A percentile compares a stretch with the other conserved stretches of the same genome.
Conservation (phyloP, 2,113 vertebrate species). For the Nestor notabilis region DNA sequence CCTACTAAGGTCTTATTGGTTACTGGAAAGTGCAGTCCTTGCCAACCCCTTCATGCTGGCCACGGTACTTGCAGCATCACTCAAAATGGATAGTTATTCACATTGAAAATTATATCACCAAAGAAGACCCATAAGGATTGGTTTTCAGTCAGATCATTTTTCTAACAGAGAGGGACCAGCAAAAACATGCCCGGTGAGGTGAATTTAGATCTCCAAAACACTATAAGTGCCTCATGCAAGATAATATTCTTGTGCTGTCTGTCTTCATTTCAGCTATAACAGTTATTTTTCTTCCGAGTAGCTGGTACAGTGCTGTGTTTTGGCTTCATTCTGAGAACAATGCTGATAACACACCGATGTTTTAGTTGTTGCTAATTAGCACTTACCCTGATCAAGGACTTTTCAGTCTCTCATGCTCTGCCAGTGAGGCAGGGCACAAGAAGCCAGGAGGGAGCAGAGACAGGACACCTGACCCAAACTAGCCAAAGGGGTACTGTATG, state of each 20-base stretch:
- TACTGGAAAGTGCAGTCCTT: not conserved
- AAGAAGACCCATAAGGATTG: not conserved
- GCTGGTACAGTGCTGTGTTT: not conserved
- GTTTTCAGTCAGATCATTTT: not conserved
- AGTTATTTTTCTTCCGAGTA: not conserved
- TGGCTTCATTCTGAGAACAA: not conserved
- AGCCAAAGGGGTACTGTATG: not conserved
- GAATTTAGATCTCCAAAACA: not conserved
- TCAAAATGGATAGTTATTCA: not conserved
- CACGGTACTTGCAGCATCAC: not conserved
- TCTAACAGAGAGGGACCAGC: not conserved
- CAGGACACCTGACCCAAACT: not conserved
- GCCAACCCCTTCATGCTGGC: not conserved
- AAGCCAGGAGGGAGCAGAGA: not conserved
- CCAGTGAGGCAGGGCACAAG: not conserved
- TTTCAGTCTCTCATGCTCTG: not conserved
- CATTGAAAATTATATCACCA: not conserved
- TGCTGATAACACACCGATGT: not conserved
- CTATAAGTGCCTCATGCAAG: not conserved
- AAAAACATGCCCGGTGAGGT: not conserved
- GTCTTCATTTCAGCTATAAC: not conserved
- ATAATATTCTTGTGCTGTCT: not conserved
- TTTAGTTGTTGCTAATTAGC: not conserved
- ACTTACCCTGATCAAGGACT: not conserved
- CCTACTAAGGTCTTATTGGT: rapidly evolving